Evolutionary conservation across 2,888 invertebrate genomes (phyloP).

Genomic region (Parasteatoda lunata): DNA sequence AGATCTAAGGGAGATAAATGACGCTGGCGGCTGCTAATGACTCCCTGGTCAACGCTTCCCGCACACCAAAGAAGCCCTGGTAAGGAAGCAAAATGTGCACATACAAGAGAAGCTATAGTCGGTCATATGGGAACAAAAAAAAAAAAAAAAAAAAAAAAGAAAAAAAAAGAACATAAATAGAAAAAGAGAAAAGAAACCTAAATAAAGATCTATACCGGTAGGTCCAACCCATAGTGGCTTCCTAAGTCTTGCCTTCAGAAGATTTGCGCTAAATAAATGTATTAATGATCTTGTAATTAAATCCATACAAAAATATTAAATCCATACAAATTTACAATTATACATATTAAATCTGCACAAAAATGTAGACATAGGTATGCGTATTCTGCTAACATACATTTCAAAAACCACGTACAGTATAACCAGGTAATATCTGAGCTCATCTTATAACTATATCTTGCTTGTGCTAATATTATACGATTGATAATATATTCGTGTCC

Average conservation of each 20-base stretch:
- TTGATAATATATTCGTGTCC: no score
- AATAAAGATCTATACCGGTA: conserved; percentile 34
- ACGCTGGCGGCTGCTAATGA: conserved; percentile 62
- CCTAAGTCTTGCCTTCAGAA: neutral
- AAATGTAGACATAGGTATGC: no score
- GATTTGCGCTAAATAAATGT: no score
- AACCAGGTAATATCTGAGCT: no score
- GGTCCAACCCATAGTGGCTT: conserved; percentile 41
- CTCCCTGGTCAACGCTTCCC: conserved; percentile 67
- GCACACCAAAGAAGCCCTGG: conserved; percentile 49
- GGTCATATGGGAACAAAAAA: conserved; percentile 19
- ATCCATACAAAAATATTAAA: no score
- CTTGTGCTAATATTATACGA: no score
- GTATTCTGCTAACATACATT: no score
- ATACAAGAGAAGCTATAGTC: neutral
- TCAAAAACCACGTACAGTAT: no score
- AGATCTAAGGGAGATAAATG: conserved; percentile 67
- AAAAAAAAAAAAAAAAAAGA: conserved; percentile 6
- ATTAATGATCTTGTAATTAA: no score
- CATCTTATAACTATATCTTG: no score
- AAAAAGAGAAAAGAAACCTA: conserved; percentile 28
- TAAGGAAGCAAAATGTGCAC: conserved; percentile 10
- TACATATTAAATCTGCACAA: no score
- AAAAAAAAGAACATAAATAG: conserved; percentile 6
- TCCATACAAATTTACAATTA: no score